Conservation (phyloP, 2,888 invertebrate genomes). For the Troides aeacus region DNA sequence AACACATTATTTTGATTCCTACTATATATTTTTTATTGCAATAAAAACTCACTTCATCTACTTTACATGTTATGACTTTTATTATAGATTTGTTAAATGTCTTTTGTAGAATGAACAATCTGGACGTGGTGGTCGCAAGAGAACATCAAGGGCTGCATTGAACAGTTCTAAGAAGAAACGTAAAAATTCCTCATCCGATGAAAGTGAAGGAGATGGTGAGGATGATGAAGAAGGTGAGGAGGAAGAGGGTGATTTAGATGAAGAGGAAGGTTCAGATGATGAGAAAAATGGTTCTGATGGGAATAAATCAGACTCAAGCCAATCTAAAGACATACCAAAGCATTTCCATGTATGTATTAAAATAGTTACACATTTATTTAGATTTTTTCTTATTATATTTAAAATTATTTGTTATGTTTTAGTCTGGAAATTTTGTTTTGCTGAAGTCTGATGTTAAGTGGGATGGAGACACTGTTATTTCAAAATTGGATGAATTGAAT, state of each 20-base stretch:
- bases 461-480: slow-evolving; percentile 78
- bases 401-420: slow-evolving; percentile 24
- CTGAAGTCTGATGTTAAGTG: slow-evolving; percentile 82
- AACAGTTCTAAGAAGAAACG: slow-evolving; percentile 74
- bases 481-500: slow-evolving; percentile 79
- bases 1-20: no score
- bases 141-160: slow-evolving; percentile 54
- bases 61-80: background rate
- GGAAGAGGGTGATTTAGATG: slow-evolving; percentile 71
- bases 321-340: slow-evolving; percentile 79
- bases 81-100: slow-evolving; percentile 20
- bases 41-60: no score
- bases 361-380: background rate
- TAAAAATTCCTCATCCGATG: slow-evolving; percentile 71
- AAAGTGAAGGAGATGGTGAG: slow-evolving; percentile 68
- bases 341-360: slow-evolving; percentile 71
- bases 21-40: no score
- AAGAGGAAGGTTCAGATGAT: slow-evolving; percentile 76
- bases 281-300: slow-evolving; percentile 78
- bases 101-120: slow-evolving; percentile 59
- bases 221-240: slow-evolving; percentile 69
- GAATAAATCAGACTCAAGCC: slow-evolving; percentile 77
- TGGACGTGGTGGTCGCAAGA: slow-evolving; percentile 61
- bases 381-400: background rate
- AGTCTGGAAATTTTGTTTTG: slow-evolving; percentile 84